Evolutionary conservation across 2,797 vertebrate genomes (phyloP), one percentile per base, ranked within the genome.

Genomic region (Novumbra hubbsi): DNA sequence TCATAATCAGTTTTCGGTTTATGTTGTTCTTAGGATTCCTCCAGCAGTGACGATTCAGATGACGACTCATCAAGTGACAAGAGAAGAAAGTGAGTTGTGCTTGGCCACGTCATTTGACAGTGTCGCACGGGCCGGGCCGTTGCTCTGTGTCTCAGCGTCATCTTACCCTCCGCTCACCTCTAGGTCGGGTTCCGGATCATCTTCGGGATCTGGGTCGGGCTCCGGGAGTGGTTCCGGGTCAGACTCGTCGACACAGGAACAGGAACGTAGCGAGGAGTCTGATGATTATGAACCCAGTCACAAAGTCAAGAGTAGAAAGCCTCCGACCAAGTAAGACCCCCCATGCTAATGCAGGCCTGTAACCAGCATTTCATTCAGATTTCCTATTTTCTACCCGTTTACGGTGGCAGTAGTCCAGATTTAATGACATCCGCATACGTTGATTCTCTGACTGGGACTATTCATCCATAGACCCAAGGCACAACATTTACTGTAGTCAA

Each of bases 241-340:
- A 12, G 90, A 92, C 80, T 94, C 97, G 0, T 96, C 98, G 73
- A 94, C 93, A 0, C 95, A 94, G 72, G 94, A 95, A 76, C 93
- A 80, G 74, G 90, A 89, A 86, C 88, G 96, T 91, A 96, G 95
- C 76, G 96, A 98, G 11, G 98, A 97, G 83, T 98, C 96, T 0
- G 96, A 96, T 65, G 98, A 99, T 89, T 99, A 99, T 86, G 97
- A 99, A 83, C 98, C 98, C 45, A 96, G 96, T 93, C 96, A 95
- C 88, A 97, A 96, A 91, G 95, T 97, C 74, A 98, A 96, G 91
- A 98, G 95, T 90, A 94, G 94, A 84, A 98, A 98, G 84, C 96
- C 96, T 85, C 95, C 95, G 77, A 95, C 92, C 80, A 96, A 97
- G 98, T 99, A 91, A 79, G 89, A 81, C 5, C 4, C 21, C 14